Base-by-base conservation (phyloP, 2,113 vertebrate genomes). In the Catharus fuscescens region DNA sequence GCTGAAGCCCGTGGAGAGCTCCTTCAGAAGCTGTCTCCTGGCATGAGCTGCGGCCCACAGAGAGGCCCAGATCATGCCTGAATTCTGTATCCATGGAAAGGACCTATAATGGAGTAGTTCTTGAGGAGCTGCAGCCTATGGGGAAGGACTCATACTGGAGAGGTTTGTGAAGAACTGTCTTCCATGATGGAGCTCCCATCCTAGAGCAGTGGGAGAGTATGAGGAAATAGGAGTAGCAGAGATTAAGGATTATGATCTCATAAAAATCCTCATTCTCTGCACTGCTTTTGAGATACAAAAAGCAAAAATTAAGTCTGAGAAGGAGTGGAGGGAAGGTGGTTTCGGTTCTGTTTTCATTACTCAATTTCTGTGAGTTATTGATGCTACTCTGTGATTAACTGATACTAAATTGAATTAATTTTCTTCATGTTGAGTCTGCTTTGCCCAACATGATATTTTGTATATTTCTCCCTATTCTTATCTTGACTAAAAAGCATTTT, bases 121-220 rank as follows among this genome's bases (percentile, higher is more conserved):
- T 31, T 40, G 34, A 87, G 73, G 31, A 76, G 34, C 2, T 0
- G 0, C 16, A 48, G 18, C 11, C 14, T 32, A 8, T 0, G 38
- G 0, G 19, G 26, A 70, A 47, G 9, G 34, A 50, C 2, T 17
- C 2, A 1, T 18, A 25, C 5, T 18, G 31, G 38, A 32, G 5
- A 76, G 44, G 5, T 31, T 65, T 38, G 8, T 31, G 34, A 40
- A 81, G 19, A 19, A 69, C 17, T 47, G 8, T 19, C 16, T 81
- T 2, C 12, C 23, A 34, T 34, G 5, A 3, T 2, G 47, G 29
- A 40, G 52, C 20, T 12, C 2, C 3, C 12, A 29, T 3, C 1
- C 5, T 12, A 5, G 10, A 66, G 52, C 18, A 32, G 1, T 4
- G 7, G 18, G 66, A 57, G 29, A 57, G 10, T 0, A 0, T 19